Conservation (phyloP, 2,888 invertebrate genomes). For the Sepioteuthis lessoniana region DNA sequence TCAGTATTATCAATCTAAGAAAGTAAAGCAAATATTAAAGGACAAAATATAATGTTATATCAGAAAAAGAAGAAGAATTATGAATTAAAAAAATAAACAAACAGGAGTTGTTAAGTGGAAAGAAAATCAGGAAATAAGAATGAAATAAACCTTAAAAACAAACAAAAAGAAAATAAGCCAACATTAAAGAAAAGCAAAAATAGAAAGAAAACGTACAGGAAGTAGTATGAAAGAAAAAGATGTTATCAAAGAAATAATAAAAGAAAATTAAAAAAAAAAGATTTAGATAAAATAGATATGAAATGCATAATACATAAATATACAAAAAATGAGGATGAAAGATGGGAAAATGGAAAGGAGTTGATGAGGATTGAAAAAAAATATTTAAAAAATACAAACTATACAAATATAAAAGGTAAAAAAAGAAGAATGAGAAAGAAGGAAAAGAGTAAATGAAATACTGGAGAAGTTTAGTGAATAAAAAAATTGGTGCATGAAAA, state of each 20-base stretch:
- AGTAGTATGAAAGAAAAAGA: background rate
- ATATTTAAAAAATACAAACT: no score
- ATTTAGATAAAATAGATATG: no score
- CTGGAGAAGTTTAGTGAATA: background rate
- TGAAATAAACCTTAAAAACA: background rate
- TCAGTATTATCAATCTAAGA: background rate
- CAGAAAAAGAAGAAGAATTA: background rate
- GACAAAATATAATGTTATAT: background rate
- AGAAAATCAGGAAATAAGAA: background rate
- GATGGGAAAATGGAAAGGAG: no score
- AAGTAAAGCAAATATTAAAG: background rate
- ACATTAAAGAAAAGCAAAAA: background rate
- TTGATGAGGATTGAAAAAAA: no score
- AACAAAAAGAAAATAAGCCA: background rate
- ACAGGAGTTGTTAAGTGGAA: background rate
- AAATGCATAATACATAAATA: no score
- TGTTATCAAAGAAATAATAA: background rate
- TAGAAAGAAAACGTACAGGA: background rate
- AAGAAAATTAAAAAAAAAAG: background rate
- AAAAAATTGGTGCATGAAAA: background rate
- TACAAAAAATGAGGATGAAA: no score
- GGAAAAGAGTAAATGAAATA: background rate
- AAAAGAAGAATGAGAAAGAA: no score
- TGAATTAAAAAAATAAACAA: background rate
- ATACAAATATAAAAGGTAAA: no score